Evolutionary conservation across 1,140 invertebrate species (phyloP), one percentile per base, ranked within the genome.

Genomic region (Camponotus vicinus): DNA sequence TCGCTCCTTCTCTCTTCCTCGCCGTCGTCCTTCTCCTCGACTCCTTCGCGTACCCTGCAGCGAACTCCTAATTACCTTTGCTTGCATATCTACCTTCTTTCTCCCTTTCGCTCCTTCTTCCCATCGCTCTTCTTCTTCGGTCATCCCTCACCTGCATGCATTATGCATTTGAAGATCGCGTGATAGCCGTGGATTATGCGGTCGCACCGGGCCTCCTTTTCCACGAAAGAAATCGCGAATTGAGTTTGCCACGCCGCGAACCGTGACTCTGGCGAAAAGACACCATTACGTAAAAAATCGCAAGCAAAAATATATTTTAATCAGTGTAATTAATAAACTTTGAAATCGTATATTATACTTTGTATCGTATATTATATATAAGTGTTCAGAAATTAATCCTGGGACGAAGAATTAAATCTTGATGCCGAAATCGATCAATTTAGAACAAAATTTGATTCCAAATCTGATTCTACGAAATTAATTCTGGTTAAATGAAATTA

Each of bases 151-250:
- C 49, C 84, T 57, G 78, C 88, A 93, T 93, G 91, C 90, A 93
- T 93, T 91, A 93, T 92, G 90, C 92, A 93, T 93, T 92, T 86
- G 85, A 87, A 92, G 92, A 93, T 93, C 91, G 92, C 92, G 92
- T 93, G 92, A 93, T 92, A 92, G 78, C 63, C 42, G 73, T 64
- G 90, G 92, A 92, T 93, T 93, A 93, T 93, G 86, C 91, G 69
- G 85, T 86, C 86, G 84, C 78, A 45, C 49, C 70, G 88, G 86
- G 78, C 42, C 86, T 83, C 52, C 76, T 83, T 91, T 92, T 88
- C 82, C 82, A 78, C 86, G 80, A 92, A 91, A 85, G 61, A 82
- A 85, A 71, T 87, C 80, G 83, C 88, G 88, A 91, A 91, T 91
- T 92, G 86, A 79, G 80, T 66, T 79, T n/a, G 61, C 69, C 57